phyloP scores from a whole-genome alignment of 2,888 invertebrate genomes.

The Callyntrura guangdongensis region DNA sequence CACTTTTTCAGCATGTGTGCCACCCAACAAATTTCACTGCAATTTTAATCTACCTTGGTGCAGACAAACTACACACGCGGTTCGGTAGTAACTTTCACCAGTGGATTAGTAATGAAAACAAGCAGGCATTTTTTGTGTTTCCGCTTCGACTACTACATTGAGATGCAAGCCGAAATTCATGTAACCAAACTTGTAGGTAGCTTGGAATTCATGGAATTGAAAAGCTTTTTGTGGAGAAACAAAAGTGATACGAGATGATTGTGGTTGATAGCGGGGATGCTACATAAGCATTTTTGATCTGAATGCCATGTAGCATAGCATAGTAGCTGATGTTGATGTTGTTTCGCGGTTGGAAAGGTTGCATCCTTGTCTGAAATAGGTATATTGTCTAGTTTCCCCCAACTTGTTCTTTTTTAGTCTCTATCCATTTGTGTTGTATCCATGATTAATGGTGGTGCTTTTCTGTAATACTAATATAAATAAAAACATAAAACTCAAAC shows the following conservation, averaged over 20 bases:
- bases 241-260: constrained; percentile 49
- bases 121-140: constrained; percentile 16
- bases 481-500: background rate
- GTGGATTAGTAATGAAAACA: constrained; percentile 12
- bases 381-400: background rate
- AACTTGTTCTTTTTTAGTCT: background rate
- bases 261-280: background rate
- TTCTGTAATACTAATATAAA: background rate
- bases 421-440: background rate
- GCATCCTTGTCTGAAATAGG: no score
- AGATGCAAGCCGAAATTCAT: constrained; percentile 1
- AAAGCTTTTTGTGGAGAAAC: background rate
- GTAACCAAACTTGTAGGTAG: background rate
- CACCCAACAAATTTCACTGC: constrained; percentile 40
- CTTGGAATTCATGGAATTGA: no score
- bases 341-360: no score
- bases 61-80: background rate
- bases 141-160: constrained; percentile 24
- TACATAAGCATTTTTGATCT: background rate
- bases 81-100: background rate
- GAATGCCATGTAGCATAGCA: no score
- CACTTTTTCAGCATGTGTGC: constrained; percentile 1
- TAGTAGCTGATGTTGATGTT: no score
- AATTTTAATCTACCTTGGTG: constrained; percentile 32
- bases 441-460: constrained; percentile 41